Base-by-base conservation (phyloP, 2,113 vertebrate species). In the Lota lota region DNA sequence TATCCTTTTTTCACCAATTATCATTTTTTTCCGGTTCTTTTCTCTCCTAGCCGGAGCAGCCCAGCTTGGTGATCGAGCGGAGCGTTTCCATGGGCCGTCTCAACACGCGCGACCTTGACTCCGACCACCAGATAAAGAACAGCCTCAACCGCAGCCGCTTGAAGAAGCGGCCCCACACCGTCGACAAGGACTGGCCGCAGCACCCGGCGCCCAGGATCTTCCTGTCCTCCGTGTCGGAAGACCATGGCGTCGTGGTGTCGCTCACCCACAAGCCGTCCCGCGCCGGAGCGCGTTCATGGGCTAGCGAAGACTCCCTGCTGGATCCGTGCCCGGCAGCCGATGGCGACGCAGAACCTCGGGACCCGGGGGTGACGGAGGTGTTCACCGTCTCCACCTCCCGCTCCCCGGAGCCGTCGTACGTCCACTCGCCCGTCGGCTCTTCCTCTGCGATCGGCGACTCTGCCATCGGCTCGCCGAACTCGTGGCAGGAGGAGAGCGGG, bases 131-230 rank as follows among this genome's bases (percentile, higher is more conserved):
- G 21, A 2, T 81, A 4, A 84, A 77, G 64, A 91, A 88, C 11
- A 76, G 70, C 1, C 78, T 91, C 66, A 81, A 86, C 3, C 80
- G 86, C 75, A 87, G 87, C 51, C 85, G 92, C 79, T 89, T 91
- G 0, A 86, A 81, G 61, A 91, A 95, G 68, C 81, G 71, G 6
- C 82, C 90, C 63, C 92, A 88, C 68, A 89, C 88, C 22, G 76
- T 93, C 59, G 93, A 91, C 79, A 91, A 87, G 0, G 91, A 94
- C 66, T 87, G 66, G 73, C 88, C 88, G 79, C 87, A 93, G 36
- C 91, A 88, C 0, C 93, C 40, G 40, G 40, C 94, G 14, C 89
- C 93, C 53, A 95, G 95, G 83, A 92, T 95, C 78, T 91, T 94
- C 16, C 88, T 95, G 69, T 90, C 88, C 16, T 93, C 93, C 19